A percentile compares a stretch with the other conserved stretches of the same genome.
Evolutionary conservation across 2,888 invertebrate genomes (phyloP).

Genomic region (Cistogaster globosa): DNA sequence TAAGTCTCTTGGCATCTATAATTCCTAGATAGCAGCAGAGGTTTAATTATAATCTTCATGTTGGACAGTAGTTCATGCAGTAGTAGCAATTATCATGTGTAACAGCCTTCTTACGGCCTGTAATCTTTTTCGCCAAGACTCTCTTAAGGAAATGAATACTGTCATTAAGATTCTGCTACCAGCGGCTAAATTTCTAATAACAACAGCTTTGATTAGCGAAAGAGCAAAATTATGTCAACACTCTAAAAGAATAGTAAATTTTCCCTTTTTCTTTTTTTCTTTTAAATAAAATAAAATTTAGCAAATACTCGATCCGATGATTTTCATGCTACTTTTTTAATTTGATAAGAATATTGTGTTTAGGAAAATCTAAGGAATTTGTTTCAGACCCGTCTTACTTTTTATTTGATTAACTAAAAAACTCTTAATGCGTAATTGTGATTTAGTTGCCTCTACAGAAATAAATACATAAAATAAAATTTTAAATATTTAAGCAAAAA

Average conservation of each 20-base stretch:
- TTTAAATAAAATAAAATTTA: no score
- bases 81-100: conserved; percentile 78
- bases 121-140: conserved; percentile 10
- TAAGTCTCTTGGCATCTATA: background rate
- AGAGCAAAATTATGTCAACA: conserved; percentile 49
- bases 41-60: conserved; percentile 77
- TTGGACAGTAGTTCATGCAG: conserved; percentile 55
- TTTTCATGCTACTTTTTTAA: no score
- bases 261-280: no score
- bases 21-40: conserved; percentile 37
- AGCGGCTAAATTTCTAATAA: background rate
- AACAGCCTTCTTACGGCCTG: conserved; percentile 73
- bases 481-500: no score
- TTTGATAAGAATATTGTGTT: no score
- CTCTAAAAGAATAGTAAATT: background rate
- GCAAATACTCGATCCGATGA: no score
- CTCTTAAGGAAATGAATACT: conserved; percentile 45
- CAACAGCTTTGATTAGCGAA: background rate
- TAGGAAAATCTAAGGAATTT: no score
- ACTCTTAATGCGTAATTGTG: no score
- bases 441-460: no score
- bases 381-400: no score
- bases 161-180: conserved; percentile 45
- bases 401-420: no score
- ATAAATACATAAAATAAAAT: no score